Conservation (phyloP, 2,888 invertebrate species). For the Apeira syringaria region DNA sequence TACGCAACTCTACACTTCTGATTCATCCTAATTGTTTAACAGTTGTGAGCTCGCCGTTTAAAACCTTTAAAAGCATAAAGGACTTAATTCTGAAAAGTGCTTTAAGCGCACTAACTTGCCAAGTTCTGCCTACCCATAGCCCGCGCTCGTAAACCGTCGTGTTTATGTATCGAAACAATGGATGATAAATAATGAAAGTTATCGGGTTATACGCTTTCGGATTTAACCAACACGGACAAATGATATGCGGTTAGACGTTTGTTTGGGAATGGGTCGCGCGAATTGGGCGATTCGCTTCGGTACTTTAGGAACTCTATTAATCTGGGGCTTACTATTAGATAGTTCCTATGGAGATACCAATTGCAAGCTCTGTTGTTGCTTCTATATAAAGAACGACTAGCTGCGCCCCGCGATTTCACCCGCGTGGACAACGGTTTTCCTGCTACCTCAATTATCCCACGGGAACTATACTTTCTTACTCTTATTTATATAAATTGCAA, state of each 20-base stretch:
- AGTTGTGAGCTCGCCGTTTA: conserved; percentile 17
- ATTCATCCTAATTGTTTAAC: background rate
- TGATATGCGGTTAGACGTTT: conserved; percentile 32
- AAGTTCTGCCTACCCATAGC: conserved; percentile 11
- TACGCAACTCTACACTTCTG: too few relatives aligned
- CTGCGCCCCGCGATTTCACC: too few relatives aligned
- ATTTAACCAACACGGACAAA: conserved; percentile 31
- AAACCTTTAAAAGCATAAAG: conserved; percentile 25
- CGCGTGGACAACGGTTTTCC: too few relatives aligned
- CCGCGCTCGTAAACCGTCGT: conserved; percentile 50
- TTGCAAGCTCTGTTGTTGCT: background rate
- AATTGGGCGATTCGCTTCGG: conserved; percentile 22
- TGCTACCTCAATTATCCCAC: too few relatives aligned
- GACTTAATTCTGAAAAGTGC: conserved; percentile 32
- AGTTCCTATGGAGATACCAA: conserved; percentile 5
- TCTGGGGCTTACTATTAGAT: conserved; percentile 8
- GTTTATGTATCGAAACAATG: conserved; percentile 69
- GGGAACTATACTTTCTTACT: too few relatives aligned
- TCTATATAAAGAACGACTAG: too few relatives aligned
- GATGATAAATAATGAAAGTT: conserved; percentile 76
- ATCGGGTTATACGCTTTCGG: conserved; percentile 42
- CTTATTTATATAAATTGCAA: too few relatives aligned
- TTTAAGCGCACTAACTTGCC: conserved; percentile 20
- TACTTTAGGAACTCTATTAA: conserved; percentile 12
- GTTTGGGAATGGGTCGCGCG: conserved; percentile 19